Conservation (phyloP, 2,113 vertebrate species). For the Arenaria interpres region DNA sequence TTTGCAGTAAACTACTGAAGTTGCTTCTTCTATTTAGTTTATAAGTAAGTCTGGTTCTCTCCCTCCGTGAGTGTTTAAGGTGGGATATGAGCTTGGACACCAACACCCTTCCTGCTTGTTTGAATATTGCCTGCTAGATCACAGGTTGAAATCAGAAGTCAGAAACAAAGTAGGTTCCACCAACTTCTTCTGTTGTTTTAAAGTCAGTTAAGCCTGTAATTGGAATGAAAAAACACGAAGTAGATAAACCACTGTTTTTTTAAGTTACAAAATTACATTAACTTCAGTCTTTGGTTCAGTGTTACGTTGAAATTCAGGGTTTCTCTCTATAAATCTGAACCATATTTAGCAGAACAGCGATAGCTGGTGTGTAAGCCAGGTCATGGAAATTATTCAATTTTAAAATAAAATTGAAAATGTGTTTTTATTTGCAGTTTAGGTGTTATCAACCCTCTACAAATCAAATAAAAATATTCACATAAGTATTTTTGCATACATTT, state of each 20-base stretch:
- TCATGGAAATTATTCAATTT: background rate
- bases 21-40: background rate
- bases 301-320: background rate
- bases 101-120: background rate
- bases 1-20: background rate
- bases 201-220: background rate
- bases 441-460: background rate
- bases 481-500: background rate
- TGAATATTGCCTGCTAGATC: background rate
- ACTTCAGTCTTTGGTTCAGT: background rate
- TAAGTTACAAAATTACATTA: background rate
- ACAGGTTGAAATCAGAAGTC: background rate
- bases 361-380: rapidly evolving
- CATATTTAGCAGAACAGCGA: background rate
- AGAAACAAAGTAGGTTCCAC: background rate
- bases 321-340: background rate
- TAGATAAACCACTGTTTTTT: background rate
- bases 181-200: background rate
- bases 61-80: background rate
- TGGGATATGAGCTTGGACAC: background rate
- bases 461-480: background rate
- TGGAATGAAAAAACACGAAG: background rate
- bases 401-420: background rate
- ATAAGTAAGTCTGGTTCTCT: background rate
- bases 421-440: background rate